Evolutionary conservation across 1,140 invertebrate species (phyloP).

Genomic region (Cotesia typhae): DNA sequence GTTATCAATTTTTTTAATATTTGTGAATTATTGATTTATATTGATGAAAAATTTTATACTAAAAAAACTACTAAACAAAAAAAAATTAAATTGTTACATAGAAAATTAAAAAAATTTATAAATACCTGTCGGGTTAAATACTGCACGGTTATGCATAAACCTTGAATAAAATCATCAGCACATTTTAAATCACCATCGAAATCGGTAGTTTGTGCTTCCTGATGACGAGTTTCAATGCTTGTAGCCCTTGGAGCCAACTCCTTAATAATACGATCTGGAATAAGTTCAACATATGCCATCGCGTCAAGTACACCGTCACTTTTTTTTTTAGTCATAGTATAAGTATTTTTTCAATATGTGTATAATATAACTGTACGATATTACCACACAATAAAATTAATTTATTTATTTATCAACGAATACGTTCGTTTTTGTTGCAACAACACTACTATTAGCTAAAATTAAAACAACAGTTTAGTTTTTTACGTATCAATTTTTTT

Average conservation of each 20-base stretch:
- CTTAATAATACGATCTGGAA: constrained; percentile 57
- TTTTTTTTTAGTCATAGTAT: background rate
- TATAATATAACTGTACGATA: too few species aligned
- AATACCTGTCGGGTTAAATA: constrained; percentile 76
- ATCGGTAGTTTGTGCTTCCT: constrained; percentile 48
- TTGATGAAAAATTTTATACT: too few species aligned
- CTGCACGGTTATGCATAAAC: constrained; percentile 75
- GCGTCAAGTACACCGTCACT: constrained; percentile 21
- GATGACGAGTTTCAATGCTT: constrained; percentile 46
- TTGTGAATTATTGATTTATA: too few species aligned
- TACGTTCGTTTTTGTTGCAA: too few species aligned
- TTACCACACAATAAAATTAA: too few species aligned
- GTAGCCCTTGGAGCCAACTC: constrained; percentile 44
- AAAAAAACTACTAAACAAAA: too few species aligned
- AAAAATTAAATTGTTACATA: background rate
- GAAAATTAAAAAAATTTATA: constrained; percentile 21
- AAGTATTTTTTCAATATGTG: background rate
- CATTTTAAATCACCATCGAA: constrained; percentile 41
- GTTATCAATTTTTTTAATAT: too few species aligned
- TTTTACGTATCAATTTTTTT: too few species aligned
- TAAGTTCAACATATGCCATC: constrained; percentile 52
- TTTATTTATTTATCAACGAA: too few species aligned
- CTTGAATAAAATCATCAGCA: constrained; percentile 69
- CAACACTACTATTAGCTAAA: too few species aligned
- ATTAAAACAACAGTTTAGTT: too few species aligned